phyloP scores from a whole-genome alignment of 1,140 invertebrate genomes.

The Camponotus vicinus region DNA sequence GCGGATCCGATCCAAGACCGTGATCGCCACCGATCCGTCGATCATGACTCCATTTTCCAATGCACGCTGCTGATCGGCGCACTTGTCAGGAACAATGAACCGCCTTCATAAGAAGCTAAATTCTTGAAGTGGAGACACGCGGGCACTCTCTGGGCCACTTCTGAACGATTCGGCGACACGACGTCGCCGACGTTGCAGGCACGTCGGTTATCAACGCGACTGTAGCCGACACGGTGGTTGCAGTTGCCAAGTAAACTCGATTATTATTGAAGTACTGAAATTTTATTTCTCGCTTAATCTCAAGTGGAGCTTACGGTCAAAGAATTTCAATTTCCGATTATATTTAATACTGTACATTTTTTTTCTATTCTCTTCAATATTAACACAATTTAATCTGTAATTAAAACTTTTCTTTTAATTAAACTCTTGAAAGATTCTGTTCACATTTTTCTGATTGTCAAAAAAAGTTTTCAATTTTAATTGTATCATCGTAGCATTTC shows the following conservation, averaged over 20 bases:
- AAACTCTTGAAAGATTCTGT: neutral
- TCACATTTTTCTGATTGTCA: neutral
- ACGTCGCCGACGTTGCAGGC: slow-evolving; percentile 30
- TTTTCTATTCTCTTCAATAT: neutral
- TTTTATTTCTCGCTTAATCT: neutral
- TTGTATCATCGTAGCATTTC: neutral
- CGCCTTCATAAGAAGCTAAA: slow-evolving; percentile 74
- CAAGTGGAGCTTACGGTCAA: neutral
- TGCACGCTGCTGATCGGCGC: slow-evolving; percentile 61
- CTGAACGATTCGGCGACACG: slow-evolving; percentile 1
- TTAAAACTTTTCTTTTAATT: neutral
- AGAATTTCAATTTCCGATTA: neutral
- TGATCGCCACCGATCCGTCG: slow-evolving; percentile 63
- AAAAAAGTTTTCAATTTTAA: neutral
- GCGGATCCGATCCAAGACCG: slow-evolving; percentile 63
- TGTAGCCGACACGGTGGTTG: neutral
- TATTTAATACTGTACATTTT: neutral
- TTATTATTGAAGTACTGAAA: neutral
- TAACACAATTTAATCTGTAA: slow-evolving; percentile 1
- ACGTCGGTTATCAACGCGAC: slow-evolving; percentile 28
- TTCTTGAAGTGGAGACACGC: slow-evolving; percentile 59
- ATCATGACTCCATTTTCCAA: slow-evolving; percentile 72
- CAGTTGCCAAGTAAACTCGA: neutral
- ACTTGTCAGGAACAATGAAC: slow-evolving; percentile 71
- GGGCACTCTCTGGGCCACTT: slow-evolving; percentile 9